Percentiles rank a stretch among this genome's conserved stretches.
Conservation (phyloP, 2,888 invertebrate species). For the Ashinkailepas kermadecensis region DNA sequence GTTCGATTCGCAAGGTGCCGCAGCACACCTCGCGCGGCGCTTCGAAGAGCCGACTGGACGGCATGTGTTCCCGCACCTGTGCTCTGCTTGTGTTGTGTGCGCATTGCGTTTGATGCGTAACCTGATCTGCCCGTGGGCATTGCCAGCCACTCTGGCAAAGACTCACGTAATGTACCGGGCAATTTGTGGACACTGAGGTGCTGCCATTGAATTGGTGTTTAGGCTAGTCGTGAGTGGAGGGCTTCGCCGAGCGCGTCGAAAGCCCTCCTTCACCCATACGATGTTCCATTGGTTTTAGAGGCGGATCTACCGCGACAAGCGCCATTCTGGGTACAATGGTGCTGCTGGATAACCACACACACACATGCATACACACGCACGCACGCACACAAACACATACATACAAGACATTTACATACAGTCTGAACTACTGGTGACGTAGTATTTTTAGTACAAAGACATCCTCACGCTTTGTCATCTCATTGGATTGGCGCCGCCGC, state of each 20-base stretch:
- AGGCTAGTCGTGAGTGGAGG: conserved; percentile 4
- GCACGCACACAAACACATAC: no score
- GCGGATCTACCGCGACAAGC: background rate
- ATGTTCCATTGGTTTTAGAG: conserved; percentile 10
- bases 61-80: background rate
- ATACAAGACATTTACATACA: background rate
- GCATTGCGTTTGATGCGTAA: background rate
- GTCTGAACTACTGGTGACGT: background rate
- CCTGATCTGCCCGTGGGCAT: background rate
- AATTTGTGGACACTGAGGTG: background rate
- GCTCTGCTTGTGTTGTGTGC: background rate
- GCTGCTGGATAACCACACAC: background rate
- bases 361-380: no score
- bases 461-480: conserved; percentile 13
- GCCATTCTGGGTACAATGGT: conserved; percentile 13
- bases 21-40: no score
- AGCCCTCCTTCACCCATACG: background rate
- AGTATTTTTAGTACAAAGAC: conserved; percentile 22
- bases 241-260: background rate
- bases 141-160: background rate
- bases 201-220: background rate
- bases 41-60: no score
- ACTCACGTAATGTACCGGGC: background rate
- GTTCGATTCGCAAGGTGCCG: background rate
- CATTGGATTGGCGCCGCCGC: background rate